Evolutionary conservation across 1,140 invertebrate genomes (phyloP).

Genomic region (Halictus rubicundus): DNA sequence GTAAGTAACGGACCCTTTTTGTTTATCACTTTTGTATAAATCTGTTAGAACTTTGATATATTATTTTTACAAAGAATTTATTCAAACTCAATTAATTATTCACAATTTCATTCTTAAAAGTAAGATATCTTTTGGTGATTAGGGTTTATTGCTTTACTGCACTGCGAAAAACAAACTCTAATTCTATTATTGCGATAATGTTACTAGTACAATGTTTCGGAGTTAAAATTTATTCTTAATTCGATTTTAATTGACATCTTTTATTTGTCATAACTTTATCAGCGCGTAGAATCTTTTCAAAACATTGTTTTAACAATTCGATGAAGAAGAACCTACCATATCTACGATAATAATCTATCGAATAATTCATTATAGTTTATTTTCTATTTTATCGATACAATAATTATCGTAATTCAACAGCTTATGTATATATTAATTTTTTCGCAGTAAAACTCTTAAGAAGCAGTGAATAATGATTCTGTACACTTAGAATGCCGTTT

Average conservation of each 20-base stretch:
- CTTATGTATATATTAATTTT: slow-evolving; percentile 4
- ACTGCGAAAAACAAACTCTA: neutral
- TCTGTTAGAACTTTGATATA: neutral
- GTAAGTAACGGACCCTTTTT: no score
- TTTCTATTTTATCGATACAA: slow-evolving; percentile 5
- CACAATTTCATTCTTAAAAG: neutral
- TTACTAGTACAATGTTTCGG: neutral
- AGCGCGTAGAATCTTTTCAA: neutral
- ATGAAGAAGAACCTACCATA: neutral
- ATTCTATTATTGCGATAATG: neutral
- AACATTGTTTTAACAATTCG: neutral
- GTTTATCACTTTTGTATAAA: no score
- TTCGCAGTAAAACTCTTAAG: neutral
- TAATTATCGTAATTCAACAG: neutral
- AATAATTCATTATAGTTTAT: slow-evolving; percentile 22
- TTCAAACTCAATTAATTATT: neutral
- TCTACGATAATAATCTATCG: neutral
- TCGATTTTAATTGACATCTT: neutral
- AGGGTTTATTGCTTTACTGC: neutral
- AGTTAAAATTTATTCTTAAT: neutral
- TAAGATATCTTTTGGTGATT: neutral
- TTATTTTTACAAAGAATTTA: neutral
- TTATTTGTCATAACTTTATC: neutral
- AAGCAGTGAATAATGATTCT: slow-evolving; percentile 25
- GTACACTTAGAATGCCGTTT: slow-evolving; percentile 5